Evolutionary conservation across 2,888 invertebrate species (phyloP).

Genomic region (Hoplodrina blanda): DNA sequence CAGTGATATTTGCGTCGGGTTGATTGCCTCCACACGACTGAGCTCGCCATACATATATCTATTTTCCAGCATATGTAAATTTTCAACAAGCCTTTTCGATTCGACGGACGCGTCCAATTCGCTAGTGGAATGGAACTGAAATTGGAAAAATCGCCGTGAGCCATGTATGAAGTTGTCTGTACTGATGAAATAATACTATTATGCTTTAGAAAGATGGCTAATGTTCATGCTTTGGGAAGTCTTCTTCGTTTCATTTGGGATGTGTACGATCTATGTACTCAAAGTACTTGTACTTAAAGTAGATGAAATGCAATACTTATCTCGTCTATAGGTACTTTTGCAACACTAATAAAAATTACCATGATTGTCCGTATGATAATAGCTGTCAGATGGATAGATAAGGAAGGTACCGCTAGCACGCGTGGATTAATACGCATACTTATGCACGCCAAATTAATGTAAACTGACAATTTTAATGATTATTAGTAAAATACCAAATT

Average conservation of each 20-base stretch:
- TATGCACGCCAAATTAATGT: too few relatives aligned
- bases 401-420: too few relatives aligned
- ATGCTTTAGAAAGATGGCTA: constrained; percentile 4
- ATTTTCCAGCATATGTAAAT: constrained; percentile 86
- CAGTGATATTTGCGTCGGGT: constrained; percentile 78
- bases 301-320: not conserved
- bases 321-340: not conserved
- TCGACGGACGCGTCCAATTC: constrained; percentile 85
- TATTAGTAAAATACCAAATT: not conserved
- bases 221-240: not conserved
- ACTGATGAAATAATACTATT: constrained; percentile 60
- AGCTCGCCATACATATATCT: constrained; percentile 71
- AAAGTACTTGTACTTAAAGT: too few relatives aligned
- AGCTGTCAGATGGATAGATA: too few relatives aligned
- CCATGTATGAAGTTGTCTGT: constrained; percentile 67
- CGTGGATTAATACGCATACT: too few relatives aligned
- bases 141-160: constrained; percentile 84
- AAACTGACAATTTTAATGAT: too few relatives aligned
- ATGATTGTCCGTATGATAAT: too few relatives aligned
- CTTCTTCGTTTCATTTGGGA: not conserved
- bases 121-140: constrained; percentile 81
- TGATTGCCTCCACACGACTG: constrained; percentile 83
- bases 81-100: constrained; percentile 88
- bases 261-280: not conserved
- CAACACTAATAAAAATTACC: too few relatives aligned